A percentile compares a stretch with the other conserved stretches of the same genome.
phyloP scores from a whole-genome alignment of 1,140 invertebrate genomes.

The Phenacoccus solenopsis region DNA sequence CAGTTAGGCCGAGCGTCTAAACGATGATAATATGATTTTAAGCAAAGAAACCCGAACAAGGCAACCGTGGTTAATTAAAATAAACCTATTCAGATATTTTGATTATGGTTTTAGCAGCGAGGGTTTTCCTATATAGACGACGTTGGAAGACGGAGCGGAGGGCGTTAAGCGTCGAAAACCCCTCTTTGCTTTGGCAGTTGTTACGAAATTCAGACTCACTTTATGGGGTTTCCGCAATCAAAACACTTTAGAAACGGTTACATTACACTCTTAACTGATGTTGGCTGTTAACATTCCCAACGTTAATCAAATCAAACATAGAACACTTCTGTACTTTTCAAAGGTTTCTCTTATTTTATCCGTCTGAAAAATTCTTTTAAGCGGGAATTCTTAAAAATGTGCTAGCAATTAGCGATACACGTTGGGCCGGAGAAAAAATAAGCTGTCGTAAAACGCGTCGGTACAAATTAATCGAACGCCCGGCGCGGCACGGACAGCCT shows the following conservation, averaged over 20 bases:
- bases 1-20: slow-evolving; percentile 6
- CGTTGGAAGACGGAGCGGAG: background rate
- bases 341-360: slow-evolving; percentile 11
- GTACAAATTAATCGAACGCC: too few species aligned
- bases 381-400: slow-evolving; percentile 12
- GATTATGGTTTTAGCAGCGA: slow-evolving; percentile 11
- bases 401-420: background rate
- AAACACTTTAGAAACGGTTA: slow-evolving; percentile 15
- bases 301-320: slow-evolving; percentile 14
- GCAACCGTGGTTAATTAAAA: background rate
- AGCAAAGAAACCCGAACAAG: slow-evolving; percentile 5
- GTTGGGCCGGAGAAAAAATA: background rate
- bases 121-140: slow-evolving; percentile 1
- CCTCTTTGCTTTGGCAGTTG: slow-evolving; percentile 9
- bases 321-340: slow-evolving; percentile 10
- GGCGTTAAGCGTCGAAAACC: slow-evolving; percentile 11
- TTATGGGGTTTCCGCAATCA: slow-evolving; percentile 17
- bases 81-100: slow-evolving; percentile 18
- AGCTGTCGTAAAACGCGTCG: too few species aligned
- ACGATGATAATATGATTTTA: slow-evolving; percentile 13
- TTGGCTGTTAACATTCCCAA: slow-evolving; percentile 16
- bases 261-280: slow-evolving; percentile 12
- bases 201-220: slow-evolving; percentile 4
- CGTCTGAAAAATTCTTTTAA: slow-evolving; percentile 10
- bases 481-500: too few species aligned